These are phyloP conservation scores for Damaliscus lunatus DNA, from an alignment of 2,113 vertebrate genomes.

Conservation along the genomic window DNA sequence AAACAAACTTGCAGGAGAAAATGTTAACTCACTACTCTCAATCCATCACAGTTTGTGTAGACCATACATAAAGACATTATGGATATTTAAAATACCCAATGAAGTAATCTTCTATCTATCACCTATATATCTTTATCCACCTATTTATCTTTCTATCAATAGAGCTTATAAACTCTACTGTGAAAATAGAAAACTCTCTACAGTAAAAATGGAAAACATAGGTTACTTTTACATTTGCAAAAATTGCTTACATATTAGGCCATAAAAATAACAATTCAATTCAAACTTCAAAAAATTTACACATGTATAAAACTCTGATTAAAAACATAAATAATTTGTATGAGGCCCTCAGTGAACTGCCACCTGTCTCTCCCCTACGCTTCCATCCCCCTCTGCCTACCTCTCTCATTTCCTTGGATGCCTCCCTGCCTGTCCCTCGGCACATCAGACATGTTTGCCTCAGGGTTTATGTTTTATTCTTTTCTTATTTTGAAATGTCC, in stretches of 20 bases:
- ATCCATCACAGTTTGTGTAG: background rate
- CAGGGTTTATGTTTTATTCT: background rate
- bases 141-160: background rate
- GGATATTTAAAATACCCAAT: background rate
- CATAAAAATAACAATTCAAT: background rate
- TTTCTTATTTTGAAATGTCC: background rate
- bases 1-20: background rate
- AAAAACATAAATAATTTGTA: background rate
- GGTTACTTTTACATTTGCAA: background rate
- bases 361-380: rapidly evolving
- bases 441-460: background rate
- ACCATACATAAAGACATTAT: background rate
- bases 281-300: background rate
- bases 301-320: background rate
- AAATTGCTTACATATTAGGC: background rate
- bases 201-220: background rate
- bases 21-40: background rate
- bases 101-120: background rate
- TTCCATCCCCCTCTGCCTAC: rapidly evolving
- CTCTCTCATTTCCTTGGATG: background rate
- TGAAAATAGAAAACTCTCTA: background rate
- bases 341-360: background rate
- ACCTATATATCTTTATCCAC: background rate
- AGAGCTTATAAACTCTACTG: background rate
- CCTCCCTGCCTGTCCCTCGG: background rate